Percentiles rank a stretch among this genome's conserved stretches.
phyloP scores from a whole-genome alignment of 2,797 vertebrate genomes.

The Eospalax fontanierii region DNA sequence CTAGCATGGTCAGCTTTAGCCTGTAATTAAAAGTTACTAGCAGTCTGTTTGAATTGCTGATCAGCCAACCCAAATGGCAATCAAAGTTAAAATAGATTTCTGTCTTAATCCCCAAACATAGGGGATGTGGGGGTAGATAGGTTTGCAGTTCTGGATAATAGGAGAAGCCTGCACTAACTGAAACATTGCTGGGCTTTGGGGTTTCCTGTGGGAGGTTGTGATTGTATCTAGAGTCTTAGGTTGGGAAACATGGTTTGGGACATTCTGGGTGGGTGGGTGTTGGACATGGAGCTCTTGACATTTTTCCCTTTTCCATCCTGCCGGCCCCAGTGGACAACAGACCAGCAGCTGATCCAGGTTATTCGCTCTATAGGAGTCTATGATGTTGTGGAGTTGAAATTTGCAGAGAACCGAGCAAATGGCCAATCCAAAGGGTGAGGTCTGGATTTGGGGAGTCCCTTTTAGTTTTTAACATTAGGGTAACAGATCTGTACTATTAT shows the following conservation, averaged over 20 bases:
- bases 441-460: slow-evolving; percentile 48
- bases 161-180: slow-evolving; percentile 53
- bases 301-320: slow-evolving; percentile 80
- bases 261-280: not conserved
- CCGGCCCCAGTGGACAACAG: slow-evolving; percentile 95
- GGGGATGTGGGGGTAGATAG: not conserved
- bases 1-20: slow-evolving; percentile 22
- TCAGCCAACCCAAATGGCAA: slow-evolving; percentile 46
- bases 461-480: slow-evolving; percentile 34
- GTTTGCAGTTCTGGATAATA: slow-evolving; percentile 14
- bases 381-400: slow-evolving; percentile 95
- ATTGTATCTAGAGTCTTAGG: slow-evolving; percentile 62
- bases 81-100: slow-evolving; percentile 56
- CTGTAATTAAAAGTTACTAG: slow-evolving; percentile 12
- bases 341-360: slow-evolving; percentile 93
- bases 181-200: slow-evolving; percentile 49
- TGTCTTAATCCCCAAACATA: slow-evolving; percentile 34
- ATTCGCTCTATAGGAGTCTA: slow-evolving; percentile 94
- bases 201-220: slow-evolving; percentile 54
- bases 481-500: slow-evolving; percentile 20
- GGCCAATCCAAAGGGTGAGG: slow-evolving; percentile 98
- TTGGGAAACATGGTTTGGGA: slow-evolving; percentile 38
- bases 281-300: slow-evolving; percentile 69
- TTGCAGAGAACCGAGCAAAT: slow-evolving; percentile 96
- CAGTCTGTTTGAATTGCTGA: slow-evolving; percentile 64